A percentile compares a stretch with the other conserved stretches of the same genome.
These are phyloP conservation scores for Ophion ventricosus DNA, from an alignment of 2,888 invertebrate genomes.

Conservation along the genomic window DNA sequence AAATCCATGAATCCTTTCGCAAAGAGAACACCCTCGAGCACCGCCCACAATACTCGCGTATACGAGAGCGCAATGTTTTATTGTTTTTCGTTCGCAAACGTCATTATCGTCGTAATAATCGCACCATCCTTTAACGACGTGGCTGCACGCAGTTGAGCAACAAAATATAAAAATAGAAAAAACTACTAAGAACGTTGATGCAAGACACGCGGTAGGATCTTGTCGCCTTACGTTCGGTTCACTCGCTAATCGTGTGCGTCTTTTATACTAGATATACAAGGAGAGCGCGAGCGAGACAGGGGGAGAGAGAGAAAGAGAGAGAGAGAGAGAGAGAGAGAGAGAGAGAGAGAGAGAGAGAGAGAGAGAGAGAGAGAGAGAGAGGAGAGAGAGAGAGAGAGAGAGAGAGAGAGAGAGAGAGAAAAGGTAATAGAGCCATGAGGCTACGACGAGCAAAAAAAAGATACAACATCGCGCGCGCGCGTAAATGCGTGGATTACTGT, in stretches of 20 bases:
- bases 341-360: background rate
- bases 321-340: too few relatives aligned
- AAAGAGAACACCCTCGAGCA: background rate
- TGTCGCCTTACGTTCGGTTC: conserved; percentile 53
- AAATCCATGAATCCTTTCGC: background rate
- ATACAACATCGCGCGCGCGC: conserved; percentile 10
- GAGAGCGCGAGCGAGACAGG: background rate
- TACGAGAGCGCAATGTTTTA: background rate
- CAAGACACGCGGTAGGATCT: conserved; percentile 5
- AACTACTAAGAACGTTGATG: background rate
- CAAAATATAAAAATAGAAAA: background rate
- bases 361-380: background rate
- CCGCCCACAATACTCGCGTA: conserved; percentile 23
- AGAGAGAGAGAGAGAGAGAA: background rate
- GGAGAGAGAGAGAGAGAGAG: background rate
- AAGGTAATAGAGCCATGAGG: conserved; percentile 33
- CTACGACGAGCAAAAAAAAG: conserved; percentile 15
- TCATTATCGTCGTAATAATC: conserved; percentile 31
- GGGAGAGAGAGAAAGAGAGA: too few relatives aligned
- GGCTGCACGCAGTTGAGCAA: conserved; percentile 4
- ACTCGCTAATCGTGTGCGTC: conserved; percentile 34
- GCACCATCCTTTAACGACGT: conserved; percentile 5
- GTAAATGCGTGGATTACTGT: conserved; percentile 53
- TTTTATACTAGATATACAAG: background rate
- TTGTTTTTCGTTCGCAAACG: conserved; percentile 10